These are phyloP conservation scores for Pherbina coryleti DNA, from an alignment of 2,888 invertebrate genomes.

Conservation along the genomic window DNA sequence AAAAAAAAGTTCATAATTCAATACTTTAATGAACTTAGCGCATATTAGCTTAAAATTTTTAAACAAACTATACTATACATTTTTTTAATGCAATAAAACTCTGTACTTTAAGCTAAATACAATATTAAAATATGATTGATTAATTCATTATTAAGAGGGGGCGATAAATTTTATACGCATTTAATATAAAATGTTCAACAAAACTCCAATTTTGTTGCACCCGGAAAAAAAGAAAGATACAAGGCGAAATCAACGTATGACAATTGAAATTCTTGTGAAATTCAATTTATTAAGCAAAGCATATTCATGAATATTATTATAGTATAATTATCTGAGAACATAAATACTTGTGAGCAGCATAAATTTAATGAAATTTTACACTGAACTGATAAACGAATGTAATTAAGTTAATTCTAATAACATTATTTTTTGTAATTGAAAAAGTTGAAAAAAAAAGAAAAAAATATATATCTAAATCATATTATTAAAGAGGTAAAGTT, in stretches of 20 bases:
- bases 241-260: too few species aligned
- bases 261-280: background rate
- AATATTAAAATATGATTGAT: background rate
- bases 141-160: background rate
- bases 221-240: background rate
- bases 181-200: conserved; percentile 1
- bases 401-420: background rate
- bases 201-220: background rate
- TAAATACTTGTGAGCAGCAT: background rate
- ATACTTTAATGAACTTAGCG: too few species aligned
- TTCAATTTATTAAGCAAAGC: background rate
- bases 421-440: conserved; percentile 1
- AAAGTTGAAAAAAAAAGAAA: background rate
- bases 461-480: background rate
- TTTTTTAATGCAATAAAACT: conserved; percentile 18
- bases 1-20: too few species aligned
- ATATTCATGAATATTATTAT: background rate
- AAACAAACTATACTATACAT: background rate
- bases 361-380: conserved; percentile 9
- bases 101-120: background rate
- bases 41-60: conserved; percentile 14
- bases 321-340: background rate
- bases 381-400: conserved; percentile 30
- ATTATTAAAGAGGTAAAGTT: background rate
- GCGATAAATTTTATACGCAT: conserved; percentile 21